Conservation (phyloP, 2,113 vertebrate genomes). For the Oxyura jamaicensis region DNA sequence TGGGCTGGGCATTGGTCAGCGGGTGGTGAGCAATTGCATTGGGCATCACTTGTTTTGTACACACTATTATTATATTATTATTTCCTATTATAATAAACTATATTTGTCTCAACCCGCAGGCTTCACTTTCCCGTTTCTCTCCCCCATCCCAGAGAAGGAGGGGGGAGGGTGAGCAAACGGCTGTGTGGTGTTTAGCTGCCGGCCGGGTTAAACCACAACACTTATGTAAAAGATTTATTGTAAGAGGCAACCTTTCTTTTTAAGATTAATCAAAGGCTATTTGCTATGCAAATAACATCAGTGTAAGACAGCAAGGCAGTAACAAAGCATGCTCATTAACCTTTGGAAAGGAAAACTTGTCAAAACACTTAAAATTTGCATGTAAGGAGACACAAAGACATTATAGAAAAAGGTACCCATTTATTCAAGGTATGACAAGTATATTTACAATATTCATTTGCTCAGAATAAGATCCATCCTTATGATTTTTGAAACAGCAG, state of each 20-base stretch:
- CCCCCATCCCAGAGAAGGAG: too few species aligned
- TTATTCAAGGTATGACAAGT: conserved; percentile 84
- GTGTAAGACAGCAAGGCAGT: not conserved
- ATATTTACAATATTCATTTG: conserved; percentile 80
- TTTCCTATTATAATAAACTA: too few species aligned
- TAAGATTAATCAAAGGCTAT: not conserved
- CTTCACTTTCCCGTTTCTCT: too few species aligned
- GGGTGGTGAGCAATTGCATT: too few species aligned
- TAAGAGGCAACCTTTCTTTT: not conserved
- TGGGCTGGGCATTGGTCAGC: too few species aligned
- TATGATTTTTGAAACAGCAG: conserved; percentile 69
- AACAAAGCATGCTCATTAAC: not conserved
- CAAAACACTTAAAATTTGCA: not conserved
- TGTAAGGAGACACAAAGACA: not conserved
- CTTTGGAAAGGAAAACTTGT: not conserved
- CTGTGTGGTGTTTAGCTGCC: too few species aligned
- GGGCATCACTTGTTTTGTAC: too few species aligned
- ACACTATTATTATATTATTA: too few species aligned
- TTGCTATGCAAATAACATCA: not conserved
- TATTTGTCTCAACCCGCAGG: too few species aligned
- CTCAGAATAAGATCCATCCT: conserved; percentile 66
- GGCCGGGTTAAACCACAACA: too few species aligned
- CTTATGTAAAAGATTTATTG: too few species aligned
- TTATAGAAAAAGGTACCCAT: conserved; percentile 80
- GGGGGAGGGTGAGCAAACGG: too few species aligned